phyloP scores from a whole-genome alignment of 2,888 invertebrate genomes.

The Eubasilissa splendida region DNA sequence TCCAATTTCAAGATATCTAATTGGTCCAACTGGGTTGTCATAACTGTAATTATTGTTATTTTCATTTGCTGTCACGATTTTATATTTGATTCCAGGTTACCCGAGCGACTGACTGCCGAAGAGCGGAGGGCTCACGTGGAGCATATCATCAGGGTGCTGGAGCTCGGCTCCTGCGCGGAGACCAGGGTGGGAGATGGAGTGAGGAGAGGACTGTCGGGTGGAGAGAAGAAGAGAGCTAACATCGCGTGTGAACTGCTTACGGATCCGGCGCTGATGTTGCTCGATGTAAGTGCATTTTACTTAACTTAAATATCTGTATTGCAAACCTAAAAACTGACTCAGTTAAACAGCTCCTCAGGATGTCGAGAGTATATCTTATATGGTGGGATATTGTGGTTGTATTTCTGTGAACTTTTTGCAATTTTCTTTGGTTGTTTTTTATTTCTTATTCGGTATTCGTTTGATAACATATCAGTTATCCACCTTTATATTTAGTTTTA shows the following conservation, averaged over 20 bases:
- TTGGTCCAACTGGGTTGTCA: too few relatives aligned
- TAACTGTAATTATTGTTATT: background rate
- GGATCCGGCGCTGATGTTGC: constrained; percentile 83
- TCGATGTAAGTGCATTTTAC: constrained; percentile 77
- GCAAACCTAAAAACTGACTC: too few relatives aligned
- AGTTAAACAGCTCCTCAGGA: too few relatives aligned
- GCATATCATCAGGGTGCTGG: constrained; percentile 83
- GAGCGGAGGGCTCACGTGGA: constrained; percentile 86
- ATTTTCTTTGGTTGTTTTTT: too few relatives aligned
- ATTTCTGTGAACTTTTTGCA: too few relatives aligned
- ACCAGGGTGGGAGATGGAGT: constrained; percentile 85
- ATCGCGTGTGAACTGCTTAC: constrained; percentile 88
- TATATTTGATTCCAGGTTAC: constrained; percentile 68
- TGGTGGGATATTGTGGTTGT: too few relatives aligned
- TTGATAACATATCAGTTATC: too few relatives aligned
- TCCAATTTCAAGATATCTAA: too few relatives aligned
- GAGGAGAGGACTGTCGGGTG: constrained; percentile 84
- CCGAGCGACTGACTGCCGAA: constrained; percentile 79
- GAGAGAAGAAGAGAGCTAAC: constrained; percentile 87
- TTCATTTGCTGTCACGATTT: background rate
- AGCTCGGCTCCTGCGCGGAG: constrained; percentile 82
- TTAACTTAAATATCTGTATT: background rate
- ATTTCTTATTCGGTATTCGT: too few relatives aligned
- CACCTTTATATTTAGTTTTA: too few relatives aligned
- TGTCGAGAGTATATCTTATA: too few relatives aligned